A percentile compares a stretch with the other conserved stretches of the same genome.
Conservation (phyloP, 2,888 invertebrate species). For the Tetragonula carbonaria region DNA sequence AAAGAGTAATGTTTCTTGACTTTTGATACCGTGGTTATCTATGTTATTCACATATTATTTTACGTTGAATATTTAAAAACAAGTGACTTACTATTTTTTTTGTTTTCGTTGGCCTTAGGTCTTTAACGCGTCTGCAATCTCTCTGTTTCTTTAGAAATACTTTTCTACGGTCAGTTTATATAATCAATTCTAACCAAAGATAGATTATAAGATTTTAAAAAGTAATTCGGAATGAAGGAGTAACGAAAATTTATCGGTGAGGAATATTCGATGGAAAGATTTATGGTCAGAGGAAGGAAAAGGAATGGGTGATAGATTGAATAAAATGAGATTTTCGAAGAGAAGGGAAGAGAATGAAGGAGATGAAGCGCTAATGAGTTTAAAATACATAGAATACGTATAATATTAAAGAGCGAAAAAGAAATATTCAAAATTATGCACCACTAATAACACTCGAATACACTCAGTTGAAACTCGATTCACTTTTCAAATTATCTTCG, state of each 20-base stretch:
- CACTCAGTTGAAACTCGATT: neutral
- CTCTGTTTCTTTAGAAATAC: neutral
- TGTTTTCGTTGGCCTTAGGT: neutral
- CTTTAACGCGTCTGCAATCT: neutral
- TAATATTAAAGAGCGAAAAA: too few species aligned
- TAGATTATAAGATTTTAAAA: neutral
- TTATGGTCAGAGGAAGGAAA: neutral
- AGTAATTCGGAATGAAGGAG: neutral
- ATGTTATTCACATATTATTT: too few species aligned
- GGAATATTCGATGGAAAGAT: slow-evolving; percentile 7
- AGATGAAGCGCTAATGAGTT: too few species aligned
- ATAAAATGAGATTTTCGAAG: neutral
- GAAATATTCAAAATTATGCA: too few species aligned
- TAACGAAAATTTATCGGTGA: neutral
- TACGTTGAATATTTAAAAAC: too few species aligned
- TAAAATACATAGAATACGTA: too few species aligned
- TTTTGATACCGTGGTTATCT: neutral
- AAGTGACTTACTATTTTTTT: too few species aligned
- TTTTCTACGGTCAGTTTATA: neutral
- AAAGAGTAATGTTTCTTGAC: neutral
- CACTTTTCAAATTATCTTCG: neutral
- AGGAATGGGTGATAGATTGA: neutral
- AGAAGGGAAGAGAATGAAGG: too few species aligned
- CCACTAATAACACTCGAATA: too few species aligned
- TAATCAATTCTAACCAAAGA: neutral